Percentiles rank a stretch among this genome's conserved stretches.
Conservation (phyloP, 2,888 invertebrate genomes). For the Dilophus febrilis region DNA sequence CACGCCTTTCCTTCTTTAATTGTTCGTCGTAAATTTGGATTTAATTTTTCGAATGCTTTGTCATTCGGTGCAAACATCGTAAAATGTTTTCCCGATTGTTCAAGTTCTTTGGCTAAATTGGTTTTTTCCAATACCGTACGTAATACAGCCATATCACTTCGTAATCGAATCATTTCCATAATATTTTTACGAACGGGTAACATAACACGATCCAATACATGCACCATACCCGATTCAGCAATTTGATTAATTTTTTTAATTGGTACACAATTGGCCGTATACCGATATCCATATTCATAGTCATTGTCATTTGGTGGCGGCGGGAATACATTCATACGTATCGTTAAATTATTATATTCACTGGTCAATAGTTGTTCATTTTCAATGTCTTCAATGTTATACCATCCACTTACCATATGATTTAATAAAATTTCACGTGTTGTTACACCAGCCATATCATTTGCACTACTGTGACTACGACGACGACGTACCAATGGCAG, state of each 20-base stretch:
- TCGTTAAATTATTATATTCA: constrained; percentile 22
- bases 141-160: constrained; percentile 41
- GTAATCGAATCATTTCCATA: constrained; percentile 37
- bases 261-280: constrained; percentile 50
- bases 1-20: constrained; percentile 40
- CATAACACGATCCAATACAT: constrained; percentile 43
- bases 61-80: constrained; percentile 52
- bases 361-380: constrained; percentile 36
- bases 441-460: constrained; percentile 21
- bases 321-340: constrained; percentile 24
- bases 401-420: constrained; percentile 39
- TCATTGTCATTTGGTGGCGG: constrained; percentile 16
- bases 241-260: constrained; percentile 41
- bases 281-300: constrained; percentile 21
- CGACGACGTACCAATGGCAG: constrained; percentile 15
- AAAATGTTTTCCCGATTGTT: constrained; percentile 33
- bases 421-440: constrained; percentile 35
- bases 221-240: constrained; percentile 48
- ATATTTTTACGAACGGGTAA: constrained; percentile 36
- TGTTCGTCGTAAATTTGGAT: constrained; percentile 33
- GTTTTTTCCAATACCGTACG: constrained; percentile 36
- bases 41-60: constrained; percentile 44
- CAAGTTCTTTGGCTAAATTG: constrained; percentile 35
- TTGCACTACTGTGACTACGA: constrained; percentile 4
- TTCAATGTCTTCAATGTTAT: constrained; percentile 36